These are phyloP conservation scores for Nephila pilipes DNA, from an alignment of 1,140 invertebrate species.

Conservation along the genomic window DNA sequence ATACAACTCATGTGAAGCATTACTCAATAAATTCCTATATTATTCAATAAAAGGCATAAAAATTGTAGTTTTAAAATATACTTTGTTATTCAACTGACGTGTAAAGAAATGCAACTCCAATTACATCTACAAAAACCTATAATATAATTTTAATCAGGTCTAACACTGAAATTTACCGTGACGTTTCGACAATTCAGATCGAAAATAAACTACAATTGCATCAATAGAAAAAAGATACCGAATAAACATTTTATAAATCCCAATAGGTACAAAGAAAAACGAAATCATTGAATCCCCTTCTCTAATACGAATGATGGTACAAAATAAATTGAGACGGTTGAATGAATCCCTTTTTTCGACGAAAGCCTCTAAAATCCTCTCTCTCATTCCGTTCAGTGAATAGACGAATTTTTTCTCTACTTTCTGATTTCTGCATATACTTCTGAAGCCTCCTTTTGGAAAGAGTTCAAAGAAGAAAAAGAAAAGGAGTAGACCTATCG, in stretches of 20 bases:
- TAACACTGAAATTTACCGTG: neutral
- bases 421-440: constrained; percentile 37
- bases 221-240: constrained; percentile 2
- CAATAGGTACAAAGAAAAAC: neutral
- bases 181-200: neutral
- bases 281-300: constrained; percentile 8
- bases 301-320: constrained; percentile 14
- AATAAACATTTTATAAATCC: constrained; percentile 30
- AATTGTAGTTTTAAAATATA: no score
- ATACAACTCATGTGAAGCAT: no score
- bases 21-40: no score
- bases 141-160: no score
- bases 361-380: constrained; percentile 21
- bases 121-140: no score
- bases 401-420: neutral
- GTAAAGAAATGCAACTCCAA: no score
- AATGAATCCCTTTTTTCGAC: constrained; percentile 25
- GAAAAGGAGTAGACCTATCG: constrained; percentile 27
- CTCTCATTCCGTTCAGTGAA: constrained; percentile 14
- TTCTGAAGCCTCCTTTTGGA: neutral
- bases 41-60: no score
- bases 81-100: no score
- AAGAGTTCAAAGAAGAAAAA: constrained; percentile 8
- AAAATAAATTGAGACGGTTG: constrained; percentile 44
- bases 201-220: neutral